These are phyloP conservation scores for Muscicapa striata DNA, from an alignment of 2,797 vertebrate genomes.

Conservation along the genomic window DNA sequence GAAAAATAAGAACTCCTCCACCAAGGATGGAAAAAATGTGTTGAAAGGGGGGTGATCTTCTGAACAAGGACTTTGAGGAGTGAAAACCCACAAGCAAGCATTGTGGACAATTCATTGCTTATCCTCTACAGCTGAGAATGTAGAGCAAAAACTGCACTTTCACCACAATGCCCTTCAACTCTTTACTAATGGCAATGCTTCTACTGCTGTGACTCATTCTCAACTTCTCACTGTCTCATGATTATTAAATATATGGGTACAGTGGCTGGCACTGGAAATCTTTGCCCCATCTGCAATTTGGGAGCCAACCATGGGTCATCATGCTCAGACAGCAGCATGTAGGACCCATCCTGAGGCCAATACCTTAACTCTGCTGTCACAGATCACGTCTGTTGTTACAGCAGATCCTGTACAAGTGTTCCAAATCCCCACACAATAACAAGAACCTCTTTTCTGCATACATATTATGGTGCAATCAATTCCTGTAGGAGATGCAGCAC, in stretches of 20 bases:
- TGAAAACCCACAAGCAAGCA: not conserved
- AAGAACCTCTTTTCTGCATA: slow-evolving; percentile 5
- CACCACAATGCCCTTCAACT: not conserved
- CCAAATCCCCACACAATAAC: slow-evolving; percentile 9
- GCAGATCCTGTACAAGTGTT: not conserved
- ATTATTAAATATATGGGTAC: not conserved
- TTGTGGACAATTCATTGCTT: not conserved
- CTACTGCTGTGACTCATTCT: not conserved
- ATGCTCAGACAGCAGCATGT: not conserved
- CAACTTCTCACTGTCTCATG: not conserved
- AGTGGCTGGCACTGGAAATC: not conserved
- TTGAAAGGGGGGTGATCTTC: not conserved
- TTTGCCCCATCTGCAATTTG: not conserved
- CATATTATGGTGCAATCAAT: not conserved
- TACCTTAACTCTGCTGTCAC: not conserved
- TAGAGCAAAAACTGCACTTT: not conserved
- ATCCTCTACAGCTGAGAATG: not conserved
- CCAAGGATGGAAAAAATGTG: not conserved
- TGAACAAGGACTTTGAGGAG: not conserved
- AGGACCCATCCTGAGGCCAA: not conserved
- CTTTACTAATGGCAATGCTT: not conserved
- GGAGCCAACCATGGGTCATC: not conserved
- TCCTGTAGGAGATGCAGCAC: slow-evolving; percentile 16
- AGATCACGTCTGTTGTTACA: not conserved
- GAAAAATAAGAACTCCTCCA: not conserved